Evolutionary conservation across 2,797 vertebrate species (phyloP), one percentile per base, ranked within the genome.

Genomic region (Pitangus sulphuratus): DNA sequence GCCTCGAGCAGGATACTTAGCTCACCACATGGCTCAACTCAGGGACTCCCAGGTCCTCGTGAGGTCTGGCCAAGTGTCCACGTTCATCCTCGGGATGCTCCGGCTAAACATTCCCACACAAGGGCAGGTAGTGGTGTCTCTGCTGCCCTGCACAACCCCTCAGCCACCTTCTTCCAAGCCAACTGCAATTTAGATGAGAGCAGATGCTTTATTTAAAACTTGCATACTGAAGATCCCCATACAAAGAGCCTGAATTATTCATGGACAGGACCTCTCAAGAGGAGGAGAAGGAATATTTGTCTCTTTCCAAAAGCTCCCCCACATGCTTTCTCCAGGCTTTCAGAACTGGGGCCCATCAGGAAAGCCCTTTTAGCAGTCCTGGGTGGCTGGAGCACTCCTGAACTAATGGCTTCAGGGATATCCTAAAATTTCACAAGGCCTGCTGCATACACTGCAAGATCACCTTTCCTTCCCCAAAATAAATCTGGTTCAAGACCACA

Each of bases 21-120:
- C 72, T 90, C 76, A 25, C 45, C 66, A 15, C 1, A 4, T 3
- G 12, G 45, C 31, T 60, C 58, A 72, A 60, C 79, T 66, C 47
- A 56, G 68, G 77, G 48, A n/a, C 26, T 54, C 12, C 24, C 69
- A 78, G 30, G 40, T 72, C 57, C 53, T 51, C 2, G 3, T 2
- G 2, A 92, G 35, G n/a, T 84, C 75, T 61, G 56, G 26, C 84
- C 74, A 50, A 71, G 30, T 2, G 1, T 25, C 24, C 54, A 11
- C 0, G 0, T 1, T 44, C 42, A 31, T 11, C 69, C 62, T 47
- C 0, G 0, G 8, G 22, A 28, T 61, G 71, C 51, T 47, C 1
- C 0, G 3, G 50, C n/a, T 16, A 8, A 2, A 30, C 7, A 2
- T 57, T 44, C 85, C 61, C 81, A n/a, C n/a, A 1, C 10, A 1